phyloP scores from a whole-genome alignment of 2,888 invertebrate species.

The Scaptomyza parva region DNA sequence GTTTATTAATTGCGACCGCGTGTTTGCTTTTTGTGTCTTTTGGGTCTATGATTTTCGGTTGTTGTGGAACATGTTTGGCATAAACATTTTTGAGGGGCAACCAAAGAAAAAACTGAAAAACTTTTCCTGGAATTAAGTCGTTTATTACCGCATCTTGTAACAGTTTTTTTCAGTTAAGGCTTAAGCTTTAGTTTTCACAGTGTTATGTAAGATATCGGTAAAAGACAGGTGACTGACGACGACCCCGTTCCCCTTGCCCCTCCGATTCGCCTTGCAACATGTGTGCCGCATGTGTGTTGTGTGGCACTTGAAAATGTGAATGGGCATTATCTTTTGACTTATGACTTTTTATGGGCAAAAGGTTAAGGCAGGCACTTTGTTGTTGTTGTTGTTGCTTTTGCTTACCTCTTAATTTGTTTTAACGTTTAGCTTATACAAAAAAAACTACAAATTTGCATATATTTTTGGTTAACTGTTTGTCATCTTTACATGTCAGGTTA shows the following conservation, averaged over 20 bases:
- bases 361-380: conserved; percentile 47
- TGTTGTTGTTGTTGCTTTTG: neutral
- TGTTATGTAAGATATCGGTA: conserved; percentile 42
- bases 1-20: conserved; percentile 64
- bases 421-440: conserved; percentile 3
- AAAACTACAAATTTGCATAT: conserved; percentile 45
- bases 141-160: conserved; percentile 63
- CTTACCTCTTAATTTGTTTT: conserved; percentile 16
- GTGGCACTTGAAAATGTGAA: conserved; percentile 37
- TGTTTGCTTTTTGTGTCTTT: conserved; percentile 25
- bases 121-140: conserved; percentile 60
- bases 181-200: conserved; percentile 22
- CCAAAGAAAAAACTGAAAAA: conserved; percentile 12
- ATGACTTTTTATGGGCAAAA: conserved; percentile 46
- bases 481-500: conserved; percentile 21
- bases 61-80: conserved; percentile 55
- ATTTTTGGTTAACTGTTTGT: conserved; percentile 16
- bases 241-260: neutral
- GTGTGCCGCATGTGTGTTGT: conserved; percentile 8
- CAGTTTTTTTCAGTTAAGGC: neutral
- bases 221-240: conserved; percentile 47
- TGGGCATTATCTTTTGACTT: conserved; percentile 17
- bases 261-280: too few relatives aligned
- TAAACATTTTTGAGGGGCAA: conserved; percentile 35
- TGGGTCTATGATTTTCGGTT: conserved; percentile 20